Base-by-base conservation (phyloP, 2,797 vertebrate species). In the Arrhamphus sclerolepis region DNA sequence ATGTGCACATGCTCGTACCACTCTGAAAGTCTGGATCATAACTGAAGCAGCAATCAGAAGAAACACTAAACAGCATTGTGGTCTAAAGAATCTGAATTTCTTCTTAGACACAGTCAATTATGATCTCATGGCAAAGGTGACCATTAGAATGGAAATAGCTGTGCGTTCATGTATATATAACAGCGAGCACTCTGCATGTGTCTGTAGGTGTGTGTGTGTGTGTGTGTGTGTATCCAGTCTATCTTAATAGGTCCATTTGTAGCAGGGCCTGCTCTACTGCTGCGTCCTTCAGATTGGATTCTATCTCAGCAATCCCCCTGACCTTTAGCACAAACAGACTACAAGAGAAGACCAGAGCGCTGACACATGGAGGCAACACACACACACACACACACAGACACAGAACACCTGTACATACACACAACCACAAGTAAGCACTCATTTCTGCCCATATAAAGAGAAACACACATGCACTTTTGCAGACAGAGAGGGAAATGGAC, bases 181-280 rank as follows among this genome's bases (percentile, higher is more conserved):
- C n/a, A 0, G 19, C 7, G 44, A 70, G 42, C 21, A 57, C 13
- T 55, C 22, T 49, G n/a, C 31, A 5, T 31, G 26, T 49, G 13
- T 62, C 39, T 66, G 46, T 62, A 46, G 42, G 59, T 46, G 47
- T 49, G 56, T 60, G 38, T 49, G 53, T 56, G 47, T 46, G 51
- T 61, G 56, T 22, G 19, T 50, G 66, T 67, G 62, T 72, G 48
- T 56, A 57, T 68, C 46, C 57, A 56, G 55, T 41, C 72, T 70
- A 72, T 85, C 84, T 84, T 89, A 91, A 91, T 91, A 80, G 86
- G 76, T 87, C 82, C 86, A 91, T 90, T 90, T 91, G 88, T 85
- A 85, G 70, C 72, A 78, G 69, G 78, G 56, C 75, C 71, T 89
- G 87, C 89, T 91, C 89, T 85, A 88, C 79, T 80, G 82, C 77